Conservation (phyloP, 1,140 invertebrate genomes). For the Drosophila leontia region DNA sequence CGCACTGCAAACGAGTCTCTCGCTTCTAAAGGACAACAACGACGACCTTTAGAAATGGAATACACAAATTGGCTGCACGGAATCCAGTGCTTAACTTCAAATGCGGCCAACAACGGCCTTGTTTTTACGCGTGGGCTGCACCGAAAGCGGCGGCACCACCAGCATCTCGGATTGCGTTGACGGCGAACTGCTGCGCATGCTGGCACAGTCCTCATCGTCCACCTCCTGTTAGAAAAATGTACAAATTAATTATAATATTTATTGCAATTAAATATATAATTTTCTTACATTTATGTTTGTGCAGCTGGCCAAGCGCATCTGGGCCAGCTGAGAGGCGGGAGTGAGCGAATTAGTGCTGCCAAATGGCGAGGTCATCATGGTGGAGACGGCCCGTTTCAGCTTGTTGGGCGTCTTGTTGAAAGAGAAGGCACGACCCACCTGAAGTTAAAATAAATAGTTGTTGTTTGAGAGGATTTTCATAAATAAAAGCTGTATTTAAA, state of each 20-base stretch:
- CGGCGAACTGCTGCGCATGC: conserved; percentile 86
- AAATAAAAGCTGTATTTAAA: no score
- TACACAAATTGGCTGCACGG: conserved; percentile 44
- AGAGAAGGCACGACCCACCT: conserved; percentile 95
- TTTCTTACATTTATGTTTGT: conserved; percentile 92
- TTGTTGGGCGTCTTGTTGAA: conserved; percentile 97
- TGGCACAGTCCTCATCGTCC: conserved; percentile 86
- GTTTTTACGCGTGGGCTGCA: conserved; percentile 91
- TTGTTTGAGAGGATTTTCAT: neutral
- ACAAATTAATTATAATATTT: conserved; percentile 20
- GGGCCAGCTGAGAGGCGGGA: conserved; percentile 90
- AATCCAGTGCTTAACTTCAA: conserved; percentile 35
- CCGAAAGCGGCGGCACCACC: conserved; percentile 91
- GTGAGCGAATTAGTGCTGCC: conserved; percentile 92
- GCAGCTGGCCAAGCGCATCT: conserved; percentile 93
- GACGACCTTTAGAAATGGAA: conserved; percentile 56
- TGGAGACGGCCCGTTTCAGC: conserved; percentile 96
- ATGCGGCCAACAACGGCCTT: conserved; percentile 85
- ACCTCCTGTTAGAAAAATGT: conserved; percentile 86
- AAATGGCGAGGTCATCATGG: conserved; percentile 96
- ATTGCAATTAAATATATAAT: conserved; percentile 43
- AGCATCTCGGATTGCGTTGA: conserved; percentile 88
- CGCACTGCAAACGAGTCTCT: conserved; percentile 37
- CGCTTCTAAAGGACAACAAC: conserved; percentile 29
- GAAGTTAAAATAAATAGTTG: neutral